phyloP scores from a whole-genome alignment of 1,140 invertebrate species.

The Drosophila virilis region DNA sequence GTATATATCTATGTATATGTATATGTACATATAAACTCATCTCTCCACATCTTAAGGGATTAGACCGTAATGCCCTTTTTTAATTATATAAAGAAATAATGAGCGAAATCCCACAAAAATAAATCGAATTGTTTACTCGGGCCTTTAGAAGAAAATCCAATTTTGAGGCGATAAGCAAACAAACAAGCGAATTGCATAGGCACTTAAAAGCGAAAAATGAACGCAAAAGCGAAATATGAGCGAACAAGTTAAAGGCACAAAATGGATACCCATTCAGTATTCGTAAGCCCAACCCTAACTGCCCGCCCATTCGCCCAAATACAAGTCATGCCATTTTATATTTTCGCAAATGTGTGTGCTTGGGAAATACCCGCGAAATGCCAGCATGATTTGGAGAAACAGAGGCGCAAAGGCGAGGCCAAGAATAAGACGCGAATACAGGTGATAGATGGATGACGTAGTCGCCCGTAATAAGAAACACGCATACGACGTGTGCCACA shows the following conservation, averaged over 20 bases:
- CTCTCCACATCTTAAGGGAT: background rate
- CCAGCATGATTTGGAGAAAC: slow-evolving; percentile 59
- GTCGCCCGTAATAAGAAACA: slow-evolving; percentile 71
- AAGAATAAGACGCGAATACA: slow-evolving; percentile 35
- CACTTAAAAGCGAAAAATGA: slow-evolving; percentile 29
- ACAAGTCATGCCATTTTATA: slow-evolving; percentile 50
- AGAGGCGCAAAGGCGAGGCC: background rate
- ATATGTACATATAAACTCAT: too few species aligned
- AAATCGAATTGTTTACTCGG: slow-evolving; percentile 39
- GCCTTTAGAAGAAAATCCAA: slow-evolving; percentile 22
- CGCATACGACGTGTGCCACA: slow-evolving; percentile 79
- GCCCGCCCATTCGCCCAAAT: too few species aligned
- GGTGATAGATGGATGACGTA: slow-evolving; percentile 75
- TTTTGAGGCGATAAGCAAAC: slow-evolving; percentile 26
- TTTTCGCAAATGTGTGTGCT: slow-evolving; percentile 35
- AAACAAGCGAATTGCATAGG: slow-evolving; percentile 37
- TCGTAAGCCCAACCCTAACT: slow-evolving; percentile 12
- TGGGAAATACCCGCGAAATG: slow-evolving; percentile 80
- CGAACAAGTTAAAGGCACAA: slow-evolving; percentile 32
- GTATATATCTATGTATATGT: too few species aligned
- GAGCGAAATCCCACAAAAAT: slow-evolving; percentile 37
- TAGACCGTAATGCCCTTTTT: background rate
- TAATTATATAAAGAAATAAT: slow-evolving; percentile 3
- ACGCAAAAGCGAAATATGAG: slow-evolving; percentile 42
- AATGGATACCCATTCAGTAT: slow-evolving; percentile 36